Evolutionary conservation across 2,113 vertebrate species (phyloP).

Genomic region (Daubentonia madagascariensis): DNA sequence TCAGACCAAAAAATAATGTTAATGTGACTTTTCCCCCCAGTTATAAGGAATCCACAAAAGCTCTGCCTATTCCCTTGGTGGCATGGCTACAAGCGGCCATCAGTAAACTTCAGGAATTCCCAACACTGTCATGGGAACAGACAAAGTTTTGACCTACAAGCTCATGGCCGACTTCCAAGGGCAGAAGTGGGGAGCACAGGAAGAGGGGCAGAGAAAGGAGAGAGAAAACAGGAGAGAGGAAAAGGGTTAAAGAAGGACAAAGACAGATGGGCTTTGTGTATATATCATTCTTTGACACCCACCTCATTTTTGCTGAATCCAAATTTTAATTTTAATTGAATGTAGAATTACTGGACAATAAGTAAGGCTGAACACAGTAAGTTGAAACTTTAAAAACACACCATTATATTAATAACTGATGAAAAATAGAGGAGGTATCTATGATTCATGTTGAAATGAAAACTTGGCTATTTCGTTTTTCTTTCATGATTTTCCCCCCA

Average conservation of each 20-base stretch:
- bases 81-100: background rate
- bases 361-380: background rate
- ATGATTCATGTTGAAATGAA: background rate
- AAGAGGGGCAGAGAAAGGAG: background rate
- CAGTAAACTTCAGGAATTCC: background rate
- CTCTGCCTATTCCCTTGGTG: background rate
- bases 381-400: background rate
- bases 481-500: background rate
- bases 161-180: background rate
- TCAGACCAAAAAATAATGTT: background rate
- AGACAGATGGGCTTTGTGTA: background rate
- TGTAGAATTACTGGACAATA: background rate
- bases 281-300: background rate
- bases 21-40: background rate
- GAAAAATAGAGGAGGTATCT: background rate
- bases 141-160: background rate
- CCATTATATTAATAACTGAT: background rate
- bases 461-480: background rate
- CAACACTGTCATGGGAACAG: background rate
- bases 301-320: background rate
- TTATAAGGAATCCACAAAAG: background rate
- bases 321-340: background rate
- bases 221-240: no score
- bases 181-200: background rate
- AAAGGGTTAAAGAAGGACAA: background rate